Conservation (phyloP, 2,797 vertebrate species). For the Carcharodon carcharias region DNA sequence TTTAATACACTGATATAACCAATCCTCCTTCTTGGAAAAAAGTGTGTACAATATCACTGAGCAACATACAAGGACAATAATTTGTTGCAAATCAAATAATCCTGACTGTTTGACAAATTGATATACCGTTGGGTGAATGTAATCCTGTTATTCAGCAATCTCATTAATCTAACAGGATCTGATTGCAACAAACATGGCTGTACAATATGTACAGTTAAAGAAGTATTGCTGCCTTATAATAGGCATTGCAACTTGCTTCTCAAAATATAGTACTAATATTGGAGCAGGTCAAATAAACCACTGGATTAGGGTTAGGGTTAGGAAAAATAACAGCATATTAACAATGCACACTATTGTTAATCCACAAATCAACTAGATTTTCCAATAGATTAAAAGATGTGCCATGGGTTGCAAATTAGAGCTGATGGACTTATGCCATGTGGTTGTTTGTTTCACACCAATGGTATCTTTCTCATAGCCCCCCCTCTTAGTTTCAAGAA, state of each 20-base stretch:
- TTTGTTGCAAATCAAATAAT: conserved; percentile 5
- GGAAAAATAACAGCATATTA: not conserved
- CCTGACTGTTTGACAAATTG: not conserved
- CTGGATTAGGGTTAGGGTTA: too few relatives aligned
- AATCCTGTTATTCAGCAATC: conserved; percentile 10
- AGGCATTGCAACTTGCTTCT: not conserved
- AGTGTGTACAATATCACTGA: not conserved
- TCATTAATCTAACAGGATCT: conserved; percentile 29
- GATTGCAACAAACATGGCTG: not conserved
- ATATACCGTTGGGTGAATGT: not conserved
- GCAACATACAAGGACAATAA: conserved; percentile 8
- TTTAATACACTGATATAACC: not conserved
- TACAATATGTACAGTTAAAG: not conserved
- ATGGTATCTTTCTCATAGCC: too few relatives aligned
- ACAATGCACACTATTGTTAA: not conserved
- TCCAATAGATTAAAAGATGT: not conserved
- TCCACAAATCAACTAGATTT: not conserved
- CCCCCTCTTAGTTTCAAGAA: not conserved
- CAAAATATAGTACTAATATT: not conserved
- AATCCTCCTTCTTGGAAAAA: not conserved
- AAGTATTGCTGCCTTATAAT: not conserved
- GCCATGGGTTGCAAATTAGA: not conserved
- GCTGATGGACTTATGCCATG: not conserved
- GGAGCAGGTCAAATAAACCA: not conserved
- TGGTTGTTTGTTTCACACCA: not conserved